These are phyloP conservation scores for Melitaea athalia DNA, from an alignment of 2,888 invertebrate genomes.

Conservation along the genomic window DNA sequence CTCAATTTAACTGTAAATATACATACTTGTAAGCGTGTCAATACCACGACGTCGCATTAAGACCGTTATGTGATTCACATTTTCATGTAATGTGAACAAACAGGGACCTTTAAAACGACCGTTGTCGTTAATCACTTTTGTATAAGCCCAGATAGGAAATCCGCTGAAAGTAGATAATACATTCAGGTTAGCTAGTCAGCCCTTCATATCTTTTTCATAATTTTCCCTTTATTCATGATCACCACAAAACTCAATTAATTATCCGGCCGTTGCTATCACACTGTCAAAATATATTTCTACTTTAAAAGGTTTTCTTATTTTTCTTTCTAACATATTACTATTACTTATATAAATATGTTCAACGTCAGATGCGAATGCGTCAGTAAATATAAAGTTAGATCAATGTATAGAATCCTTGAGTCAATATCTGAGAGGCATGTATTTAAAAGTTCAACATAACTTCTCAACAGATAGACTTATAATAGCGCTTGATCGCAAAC, in stretches of 20 bases:
- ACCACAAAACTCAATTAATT: background rate
- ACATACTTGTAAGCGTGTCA: background rate
- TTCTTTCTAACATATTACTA: background rate
- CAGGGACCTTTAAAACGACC: constrained; percentile 18
- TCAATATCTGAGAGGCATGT: no score
- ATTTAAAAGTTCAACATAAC: no score
- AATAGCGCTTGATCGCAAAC: no score
- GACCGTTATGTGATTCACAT: constrained; percentile 13
- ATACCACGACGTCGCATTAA: background rate
- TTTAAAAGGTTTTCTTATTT: background rate
- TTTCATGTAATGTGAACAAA: constrained; percentile 39
- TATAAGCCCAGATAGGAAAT: constrained; percentile 10
- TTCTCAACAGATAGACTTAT: no score
- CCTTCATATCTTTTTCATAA: background rate
- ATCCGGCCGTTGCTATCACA: background rate
- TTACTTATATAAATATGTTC: no score
- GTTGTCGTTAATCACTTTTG: constrained; percentile 25
- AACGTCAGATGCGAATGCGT: no score
- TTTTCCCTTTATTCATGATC: background rate
- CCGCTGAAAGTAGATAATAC: constrained; percentile 9
- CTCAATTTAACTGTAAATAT: no score
- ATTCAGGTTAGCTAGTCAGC: constrained; percentile 2
- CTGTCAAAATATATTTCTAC: background rate
- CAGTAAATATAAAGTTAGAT: no score
- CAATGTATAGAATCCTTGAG: no score